Conservation (phyloP, 2,113 vertebrate genomes). For the Sylvilagus bachmani region DNA sequence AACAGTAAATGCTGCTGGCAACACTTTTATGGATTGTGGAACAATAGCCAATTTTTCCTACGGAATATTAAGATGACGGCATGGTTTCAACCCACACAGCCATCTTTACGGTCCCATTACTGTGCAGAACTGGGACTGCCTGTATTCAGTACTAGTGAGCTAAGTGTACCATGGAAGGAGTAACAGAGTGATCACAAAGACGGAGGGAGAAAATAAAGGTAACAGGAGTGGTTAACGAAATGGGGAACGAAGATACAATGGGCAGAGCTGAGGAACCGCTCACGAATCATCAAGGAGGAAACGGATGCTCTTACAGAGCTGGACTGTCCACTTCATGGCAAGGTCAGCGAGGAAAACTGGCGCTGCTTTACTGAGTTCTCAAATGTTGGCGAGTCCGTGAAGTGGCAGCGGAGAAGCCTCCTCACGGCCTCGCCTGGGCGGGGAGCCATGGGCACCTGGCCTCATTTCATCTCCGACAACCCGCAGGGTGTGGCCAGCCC, state of each 20-base stretch:
- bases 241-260: neutral
- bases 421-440: neutral
- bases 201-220: neutral
- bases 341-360: neutral
- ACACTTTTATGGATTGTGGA: too few species aligned
- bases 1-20: too few species aligned
- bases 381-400: neutral
- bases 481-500: neutral
- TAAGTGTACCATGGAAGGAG: neutral
- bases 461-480: neutral
- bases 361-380: neutral
- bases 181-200: neutral
- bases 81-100: neutral
- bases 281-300: slow-evolving; percentile 4
- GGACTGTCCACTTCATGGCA: neutral
- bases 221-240: neutral
- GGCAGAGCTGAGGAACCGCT: neutral
- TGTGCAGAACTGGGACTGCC: neutral
- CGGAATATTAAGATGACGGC: neutral
- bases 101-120: neutral
- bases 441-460: neutral
- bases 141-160: neutral
- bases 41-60: neutral
- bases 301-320: neutral
- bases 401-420: neutral